A percentile compares a stretch with the other conserved stretches of the same genome.
Conservation (phyloP, 1,140 invertebrate species). For the Vanessa atalanta region DNA sequence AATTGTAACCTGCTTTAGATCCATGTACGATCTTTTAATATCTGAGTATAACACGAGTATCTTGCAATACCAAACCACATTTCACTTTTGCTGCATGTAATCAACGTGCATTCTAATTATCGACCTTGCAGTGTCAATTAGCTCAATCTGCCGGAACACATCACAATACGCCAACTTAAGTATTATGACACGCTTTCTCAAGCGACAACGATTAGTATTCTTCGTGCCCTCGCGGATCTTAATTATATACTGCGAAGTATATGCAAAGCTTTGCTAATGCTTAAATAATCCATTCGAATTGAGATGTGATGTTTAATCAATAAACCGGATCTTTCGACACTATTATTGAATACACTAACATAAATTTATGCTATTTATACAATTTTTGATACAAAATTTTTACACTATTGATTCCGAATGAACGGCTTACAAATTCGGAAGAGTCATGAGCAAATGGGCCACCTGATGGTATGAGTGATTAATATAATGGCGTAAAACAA, state of each 20-base stretch:
- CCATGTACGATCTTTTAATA: conserved; percentile 14
- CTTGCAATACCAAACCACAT: conserved; percentile 33
- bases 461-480: too few relatives aligned
- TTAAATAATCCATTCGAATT: conserved; percentile 14
- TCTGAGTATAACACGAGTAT: neutral
- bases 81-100: conserved; percentile 32
- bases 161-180: conserved; percentile 39
- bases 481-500: too few relatives aligned
- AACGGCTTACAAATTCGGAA: too few relatives aligned
- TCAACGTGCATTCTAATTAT: conserved; percentile 39
- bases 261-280: conserved; percentile 31
- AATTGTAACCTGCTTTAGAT: conserved; percentile 1
- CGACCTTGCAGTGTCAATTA: conserved; percentile 46
- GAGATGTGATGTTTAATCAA: neutral
- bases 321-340: neutral
- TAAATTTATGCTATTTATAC: too few relatives aligned
- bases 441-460: too few relatives aligned
- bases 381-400: too few relatives aligned
- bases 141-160: conserved; percentile 50
- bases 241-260: conserved; percentile 29
- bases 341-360: neutral
- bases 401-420: too few relatives aligned
- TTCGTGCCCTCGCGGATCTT: conserved; percentile 37
- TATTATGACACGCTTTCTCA: conserved; percentile 50
- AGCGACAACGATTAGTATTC: conserved; percentile 47